A percentile compares a stretch with the other conserved stretches of the same genome.
phyloP scores from a whole-genome alignment of 2,797 vertebrate species.

The Otus scops region DNA sequence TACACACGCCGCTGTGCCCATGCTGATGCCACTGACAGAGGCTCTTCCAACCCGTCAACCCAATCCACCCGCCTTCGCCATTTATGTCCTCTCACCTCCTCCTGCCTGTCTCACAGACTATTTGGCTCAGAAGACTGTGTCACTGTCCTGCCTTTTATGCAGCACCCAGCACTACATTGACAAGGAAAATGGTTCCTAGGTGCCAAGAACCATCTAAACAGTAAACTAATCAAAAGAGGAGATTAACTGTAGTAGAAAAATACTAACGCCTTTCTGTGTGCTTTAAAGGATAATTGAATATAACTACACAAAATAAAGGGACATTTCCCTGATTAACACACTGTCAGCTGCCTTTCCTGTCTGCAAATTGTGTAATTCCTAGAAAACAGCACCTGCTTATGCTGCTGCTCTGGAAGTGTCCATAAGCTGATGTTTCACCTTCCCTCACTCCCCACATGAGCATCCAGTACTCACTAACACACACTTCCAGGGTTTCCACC shows the following conservation, averaged over 20 bases:
- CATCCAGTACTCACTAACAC: neutral
- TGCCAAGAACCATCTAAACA: neutral
- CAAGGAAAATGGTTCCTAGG: neutral
- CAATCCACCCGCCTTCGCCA: neutral
- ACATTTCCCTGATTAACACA: neutral
- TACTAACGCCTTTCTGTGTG: neutral
- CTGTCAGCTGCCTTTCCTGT: neutral
- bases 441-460: neutral
- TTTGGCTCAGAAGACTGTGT: neutral
- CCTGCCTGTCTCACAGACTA: neutral
- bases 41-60: neutral
- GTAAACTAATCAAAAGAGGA: neutral
- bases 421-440: neutral
- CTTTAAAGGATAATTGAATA: neutral
- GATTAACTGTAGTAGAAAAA: neutral
- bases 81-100: neutral
- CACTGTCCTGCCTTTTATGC: neutral
- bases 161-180: neutral
- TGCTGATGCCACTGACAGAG: rapidly evolving
- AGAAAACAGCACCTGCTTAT: neutral
- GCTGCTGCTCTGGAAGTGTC: neutral
- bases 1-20: neutral
- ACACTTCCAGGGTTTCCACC: neutral
- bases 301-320: neutral
- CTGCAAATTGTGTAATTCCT: neutral